Conservation (phyloP, 2,113 vertebrate genomes). For the Holacanthus passer region DNA sequence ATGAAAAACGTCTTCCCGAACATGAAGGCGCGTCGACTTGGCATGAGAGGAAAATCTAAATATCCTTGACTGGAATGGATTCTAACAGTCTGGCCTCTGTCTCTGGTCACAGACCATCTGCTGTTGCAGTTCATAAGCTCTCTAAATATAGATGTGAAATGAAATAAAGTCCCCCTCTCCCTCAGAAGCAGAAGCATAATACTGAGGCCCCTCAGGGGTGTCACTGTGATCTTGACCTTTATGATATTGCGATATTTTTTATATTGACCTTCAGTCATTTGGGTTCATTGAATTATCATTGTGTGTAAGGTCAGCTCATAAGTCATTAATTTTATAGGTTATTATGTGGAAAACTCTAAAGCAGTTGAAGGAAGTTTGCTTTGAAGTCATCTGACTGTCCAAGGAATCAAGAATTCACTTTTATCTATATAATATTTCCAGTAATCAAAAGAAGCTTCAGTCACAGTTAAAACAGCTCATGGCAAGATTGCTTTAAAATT, state of each 20-base stretch:
- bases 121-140: slow-evolving; percentile 82
- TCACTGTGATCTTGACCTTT: slow-evolving; percentile 74
- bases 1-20: slow-evolving; percentile 99
- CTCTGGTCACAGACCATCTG: slow-evolving; percentile 84
- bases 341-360: not conserved
- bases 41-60: slow-evolving; percentile 99
- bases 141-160: slow-evolving; percentile 88
- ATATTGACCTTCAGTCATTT: slow-evolving; percentile 15
- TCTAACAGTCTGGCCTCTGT: slow-evolving; percentile 72
- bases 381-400: not conserved
- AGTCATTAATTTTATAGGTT: slow-evolving; percentile 2
- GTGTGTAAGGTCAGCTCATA: slow-evolving; percentile 13
- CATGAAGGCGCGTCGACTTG: slow-evolving; percentile 99
- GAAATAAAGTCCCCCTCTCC: slow-evolving; percentile 77
- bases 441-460: too few relatives aligned
- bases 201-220: slow-evolving; percentile 64
- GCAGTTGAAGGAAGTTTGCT: not conserved
- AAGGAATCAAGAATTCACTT: too few relatives aligned
- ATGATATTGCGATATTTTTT: slow-evolving; percentile 39
- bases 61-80: slow-evolving; percentile 92
- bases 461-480: too few relatives aligned
- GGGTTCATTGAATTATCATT: slow-evolving; percentile 11
- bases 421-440: too few relatives aligned
- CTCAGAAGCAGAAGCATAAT: slow-evolving; percentile 64
- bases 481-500: too few relatives aligned